Evolutionary conservation across 2,797 vertebrate species (phyloP), one percentile per base, ranked within the genome.

Genomic region (Aulostomus chinensis): DNA sequence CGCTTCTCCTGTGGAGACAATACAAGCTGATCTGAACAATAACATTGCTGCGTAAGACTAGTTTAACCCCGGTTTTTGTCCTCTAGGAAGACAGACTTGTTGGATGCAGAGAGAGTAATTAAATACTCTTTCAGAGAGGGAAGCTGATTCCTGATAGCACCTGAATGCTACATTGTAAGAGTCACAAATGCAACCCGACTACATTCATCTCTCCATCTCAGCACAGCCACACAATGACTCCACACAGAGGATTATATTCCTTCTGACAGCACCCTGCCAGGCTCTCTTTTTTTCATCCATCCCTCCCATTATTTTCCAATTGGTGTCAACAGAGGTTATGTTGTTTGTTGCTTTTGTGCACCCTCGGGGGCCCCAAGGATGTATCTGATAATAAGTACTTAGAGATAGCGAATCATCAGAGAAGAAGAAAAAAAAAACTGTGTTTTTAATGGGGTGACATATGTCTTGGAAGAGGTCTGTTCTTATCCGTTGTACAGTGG

Each of bases 131-230:
- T 85, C 83, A 66, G 55, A 42, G 28, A 42, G 58, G 77, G 59
- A 80, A 80, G 38, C 49, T 15, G 58, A 65, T 76, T 73, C 67
- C 53, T 49, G 81, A 83, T 85, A 40, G 39, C n/a, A 5, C 25
- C 60, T 75, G 69, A 85, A 83, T 59, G 70, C 74, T 59, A 57
- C 55, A 76, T 81, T 82, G 76, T 78, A 37, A 48, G 36, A 18
- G 54, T 50, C 58, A 42, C 9, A 55, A 28, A 51, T 46, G 63
- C 37, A 53, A 40, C 57, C 55, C 12, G 33, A 57, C 39, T 70
- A 65, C 68, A 68, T 78, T 68, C 61, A 73, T 41, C 13, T 58
- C 25, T 66, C 29, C 36, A 9, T 7, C 35, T 58, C 57, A 35
- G 45, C 49, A 53, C 68, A 43, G 24, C 26, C 32, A 18, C 76